Base-by-base conservation (phyloP, 2,113 vertebrate species). In the Chrysochloris asiatica region DNA sequence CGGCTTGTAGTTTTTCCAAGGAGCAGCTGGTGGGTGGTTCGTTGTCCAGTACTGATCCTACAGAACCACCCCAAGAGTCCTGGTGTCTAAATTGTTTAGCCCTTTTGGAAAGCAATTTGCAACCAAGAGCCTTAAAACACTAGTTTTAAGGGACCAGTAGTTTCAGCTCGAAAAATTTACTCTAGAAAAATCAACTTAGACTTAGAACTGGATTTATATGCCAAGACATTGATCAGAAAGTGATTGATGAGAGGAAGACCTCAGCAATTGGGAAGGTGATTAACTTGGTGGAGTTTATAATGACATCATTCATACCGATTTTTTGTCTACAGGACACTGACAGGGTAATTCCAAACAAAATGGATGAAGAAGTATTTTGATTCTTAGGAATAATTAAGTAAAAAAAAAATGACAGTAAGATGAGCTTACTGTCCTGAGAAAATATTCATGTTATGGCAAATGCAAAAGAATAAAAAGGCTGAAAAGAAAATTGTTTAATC, bases 361-460 rank as follows among this genome's bases (percentile, higher is more conserved):
- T 33, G 24, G 50, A 47, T 17, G 50, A 59, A 52, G 30, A 79
- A 65, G 36, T 65, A 65, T 88, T 84, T 92, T 59, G 78, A 28
- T 63, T 47, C 47, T 77, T 48, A 63, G 78, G 71, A 92, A 48
- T 54, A 86, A 36, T 2, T 67, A 80, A 84, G n/a, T 65, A 83
- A 86, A 83, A 4, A 63, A 86, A 83, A 93, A 86, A 52, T 71
- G 59, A n/a, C 33, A 85, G 9, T 48, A 83, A 86, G 30, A 59
- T 14, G 43, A 82, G 59, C 2, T 50, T 61, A 50, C 24, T 54
- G 69, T 71, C 38, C 59, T 81, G 73, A 92, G 48, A 76, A 69
- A 65, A 92, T 76, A 69, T 45, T 67, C 61, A 59, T 12, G 21
- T 61, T 75, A 78, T 41, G 38, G 43, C 67, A 82, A 36, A 10